phyloP scores from a whole-genome alignment of 2,113 vertebrate genomes.

The Oriolus oriolus region DNA sequence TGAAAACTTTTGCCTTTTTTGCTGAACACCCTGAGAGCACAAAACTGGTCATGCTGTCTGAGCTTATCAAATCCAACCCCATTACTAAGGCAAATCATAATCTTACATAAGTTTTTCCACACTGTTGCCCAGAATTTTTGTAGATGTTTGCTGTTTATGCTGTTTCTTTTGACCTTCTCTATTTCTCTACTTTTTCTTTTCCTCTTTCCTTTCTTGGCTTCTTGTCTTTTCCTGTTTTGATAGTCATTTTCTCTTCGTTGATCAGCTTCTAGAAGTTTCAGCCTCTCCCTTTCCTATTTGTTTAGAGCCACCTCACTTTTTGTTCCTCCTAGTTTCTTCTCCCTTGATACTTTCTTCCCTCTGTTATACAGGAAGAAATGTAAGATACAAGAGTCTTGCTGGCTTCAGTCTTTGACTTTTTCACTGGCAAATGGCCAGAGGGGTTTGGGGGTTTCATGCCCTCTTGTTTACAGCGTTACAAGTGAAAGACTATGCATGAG shows the following conservation, averaged over 20 bases:
- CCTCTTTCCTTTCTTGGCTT: background rate
- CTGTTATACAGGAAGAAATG: background rate
- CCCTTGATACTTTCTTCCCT: background rate
- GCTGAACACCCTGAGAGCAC: background rate
- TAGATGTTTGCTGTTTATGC: background rate
- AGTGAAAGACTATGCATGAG: background rate
- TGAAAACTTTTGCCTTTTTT: background rate
- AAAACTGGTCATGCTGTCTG: background rate
- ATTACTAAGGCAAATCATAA: background rate
- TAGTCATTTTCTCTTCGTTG: background rate
- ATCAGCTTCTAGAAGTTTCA: background rate
- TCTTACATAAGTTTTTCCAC: background rate
- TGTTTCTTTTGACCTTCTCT: background rate
- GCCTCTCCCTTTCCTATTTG: background rate
- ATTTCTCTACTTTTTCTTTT: background rate
- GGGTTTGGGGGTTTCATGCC: fast-evolving
- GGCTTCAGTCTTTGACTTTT: background rate
- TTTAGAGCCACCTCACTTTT: background rate
- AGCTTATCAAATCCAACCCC: background rate
- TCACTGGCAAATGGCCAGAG: background rate
- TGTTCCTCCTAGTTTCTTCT: background rate
- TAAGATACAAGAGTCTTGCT: background rate
- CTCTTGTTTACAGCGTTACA: background rate
- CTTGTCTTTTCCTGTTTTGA: background rate
- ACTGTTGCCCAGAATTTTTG: background rate